Evolutionary conservation across 2,888 invertebrate genomes (phyloP).

Genomic region (Microctonus hyperodae): DNA sequence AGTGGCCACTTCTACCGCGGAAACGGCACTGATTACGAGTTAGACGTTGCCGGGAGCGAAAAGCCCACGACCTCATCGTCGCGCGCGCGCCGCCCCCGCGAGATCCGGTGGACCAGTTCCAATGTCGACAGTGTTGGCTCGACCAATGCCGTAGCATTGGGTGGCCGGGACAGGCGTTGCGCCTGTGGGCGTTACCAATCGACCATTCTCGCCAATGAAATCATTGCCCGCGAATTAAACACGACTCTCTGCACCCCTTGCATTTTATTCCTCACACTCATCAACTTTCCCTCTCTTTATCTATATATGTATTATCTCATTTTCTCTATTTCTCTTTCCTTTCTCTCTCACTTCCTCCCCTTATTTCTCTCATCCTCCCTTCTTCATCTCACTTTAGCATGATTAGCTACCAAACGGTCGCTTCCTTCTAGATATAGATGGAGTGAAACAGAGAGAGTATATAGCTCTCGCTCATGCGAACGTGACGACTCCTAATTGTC

Average conservation of each 20-base stretch:
- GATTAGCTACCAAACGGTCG: background rate
- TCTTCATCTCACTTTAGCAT: background rate
- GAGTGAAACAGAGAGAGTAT: constrained; percentile 16
- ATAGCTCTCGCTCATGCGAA: constrained; percentile 42
- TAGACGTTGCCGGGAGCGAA: constrained; percentile 52
- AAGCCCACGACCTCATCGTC: constrained; percentile 44
- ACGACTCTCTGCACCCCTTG: constrained; percentile 32
- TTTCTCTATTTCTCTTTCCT: background rate
- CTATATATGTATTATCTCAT: background rate
- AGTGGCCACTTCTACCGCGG: constrained; percentile 60
- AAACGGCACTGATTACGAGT: constrained; percentile 63
- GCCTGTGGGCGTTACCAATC: constrained; percentile 46
- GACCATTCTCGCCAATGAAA: constrained; percentile 44
- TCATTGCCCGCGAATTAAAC: constrained; percentile 10
- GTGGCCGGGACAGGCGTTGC: constrained; percentile 46
- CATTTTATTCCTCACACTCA: constrained; percentile 22
- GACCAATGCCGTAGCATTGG: constrained; percentile 50
- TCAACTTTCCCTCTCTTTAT: background rate
- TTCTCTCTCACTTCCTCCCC: constrained; percentile 20
- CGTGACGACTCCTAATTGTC: constrained; percentile 64
- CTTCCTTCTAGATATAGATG: constrained; percentile 5
- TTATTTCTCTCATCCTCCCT: constrained; percentile 6
- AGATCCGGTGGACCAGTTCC: constrained; percentile 52
- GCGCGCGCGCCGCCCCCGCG: constrained; percentile 59
- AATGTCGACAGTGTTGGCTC: constrained; percentile 41